These are phyloP conservation scores for Paedocypris sp. DNA, from an alignment of 2,113 vertebrate species.

Conservation along the genomic window DNA sequence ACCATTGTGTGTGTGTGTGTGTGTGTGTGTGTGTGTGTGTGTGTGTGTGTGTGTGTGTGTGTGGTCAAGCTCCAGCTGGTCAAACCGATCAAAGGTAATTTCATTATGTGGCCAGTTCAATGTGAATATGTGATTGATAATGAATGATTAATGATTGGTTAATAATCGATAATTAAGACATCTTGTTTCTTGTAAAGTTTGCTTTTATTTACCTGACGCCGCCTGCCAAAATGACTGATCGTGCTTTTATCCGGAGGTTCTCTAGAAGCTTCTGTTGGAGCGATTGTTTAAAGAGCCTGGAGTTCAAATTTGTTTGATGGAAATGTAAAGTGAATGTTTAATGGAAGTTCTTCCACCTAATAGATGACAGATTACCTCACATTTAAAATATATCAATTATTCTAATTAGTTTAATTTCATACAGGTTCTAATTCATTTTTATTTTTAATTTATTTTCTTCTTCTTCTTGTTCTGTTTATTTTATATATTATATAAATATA, in stretches of 20 bases:
- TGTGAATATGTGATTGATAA: background rate
- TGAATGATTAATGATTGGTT: background rate
- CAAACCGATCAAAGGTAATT: background rate
- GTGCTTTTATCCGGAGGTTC: constrained; percentile 1
- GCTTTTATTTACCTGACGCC: background rate
- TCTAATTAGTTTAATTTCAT: too few relatives aligned
- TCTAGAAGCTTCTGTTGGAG: background rate
- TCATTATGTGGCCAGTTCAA: background rate
- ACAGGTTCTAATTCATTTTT: too few relatives aligned
- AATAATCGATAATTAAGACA: too few relatives aligned
- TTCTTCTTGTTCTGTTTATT: too few relatives aligned
- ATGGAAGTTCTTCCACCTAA: too few relatives aligned
- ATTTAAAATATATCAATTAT: too few relatives aligned
- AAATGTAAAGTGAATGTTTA: too few relatives aligned
- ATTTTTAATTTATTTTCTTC: too few relatives aligned
- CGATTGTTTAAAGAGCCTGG: background rate
- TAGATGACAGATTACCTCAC: too few relatives aligned
- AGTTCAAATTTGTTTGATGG: too few relatives aligned
- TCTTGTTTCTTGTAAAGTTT: too few relatives aligned
- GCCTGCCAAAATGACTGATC: background rate
- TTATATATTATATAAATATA: too few relatives aligned
- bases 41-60: background rate
- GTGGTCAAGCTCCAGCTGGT: background rate
- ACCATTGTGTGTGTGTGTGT: constrained; percentile 9
- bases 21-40: background rate